Evolutionary conservation across 2,797 vertebrate species (phyloP).

Genomic region (Tokudaia tokunoshimensis): DNA sequence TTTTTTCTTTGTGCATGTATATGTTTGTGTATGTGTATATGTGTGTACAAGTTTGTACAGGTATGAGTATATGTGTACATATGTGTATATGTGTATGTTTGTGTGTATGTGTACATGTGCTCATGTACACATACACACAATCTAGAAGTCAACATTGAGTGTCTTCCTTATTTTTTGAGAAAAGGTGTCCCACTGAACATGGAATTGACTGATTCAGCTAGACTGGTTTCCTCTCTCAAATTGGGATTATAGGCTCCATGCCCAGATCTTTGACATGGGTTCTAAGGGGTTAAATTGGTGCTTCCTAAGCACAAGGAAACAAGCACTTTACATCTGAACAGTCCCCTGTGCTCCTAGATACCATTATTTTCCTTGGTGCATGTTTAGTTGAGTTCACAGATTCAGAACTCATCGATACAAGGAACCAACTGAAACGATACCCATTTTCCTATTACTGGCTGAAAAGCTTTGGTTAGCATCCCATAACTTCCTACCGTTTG

Average conservation of each 20-base stretch:
- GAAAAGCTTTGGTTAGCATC: not conserved
- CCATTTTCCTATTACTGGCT: not conserved
- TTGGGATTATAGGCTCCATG: not conserved
- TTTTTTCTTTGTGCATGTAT: not conserved
- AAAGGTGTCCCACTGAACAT: not conserved
- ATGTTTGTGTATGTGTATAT: not conserved
- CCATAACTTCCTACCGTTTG: not conserved
- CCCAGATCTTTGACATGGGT: not conserved
- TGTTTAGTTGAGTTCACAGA: not conserved
- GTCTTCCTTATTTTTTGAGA: not conserved
- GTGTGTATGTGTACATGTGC: not conserved
- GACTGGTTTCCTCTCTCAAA: not conserved
- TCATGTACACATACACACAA: too few relatives aligned
- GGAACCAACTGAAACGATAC: not conserved
- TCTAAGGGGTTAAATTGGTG: not conserved
- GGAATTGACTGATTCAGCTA: not conserved
- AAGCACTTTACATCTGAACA: not conserved
- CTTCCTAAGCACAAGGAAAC: not conserved
- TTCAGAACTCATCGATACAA: not conserved
- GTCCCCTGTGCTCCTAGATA: not conserved
- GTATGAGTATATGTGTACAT: not conserved
- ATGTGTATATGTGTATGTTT: not conserved
- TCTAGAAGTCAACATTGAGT: not conserved
- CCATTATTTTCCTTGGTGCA: not conserved
- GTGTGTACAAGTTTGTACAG: not conserved